Evolutionary conservation across 2,113 vertebrate genomes (phyloP).

Genomic region (Aspidoscelis tigris): DNA sequence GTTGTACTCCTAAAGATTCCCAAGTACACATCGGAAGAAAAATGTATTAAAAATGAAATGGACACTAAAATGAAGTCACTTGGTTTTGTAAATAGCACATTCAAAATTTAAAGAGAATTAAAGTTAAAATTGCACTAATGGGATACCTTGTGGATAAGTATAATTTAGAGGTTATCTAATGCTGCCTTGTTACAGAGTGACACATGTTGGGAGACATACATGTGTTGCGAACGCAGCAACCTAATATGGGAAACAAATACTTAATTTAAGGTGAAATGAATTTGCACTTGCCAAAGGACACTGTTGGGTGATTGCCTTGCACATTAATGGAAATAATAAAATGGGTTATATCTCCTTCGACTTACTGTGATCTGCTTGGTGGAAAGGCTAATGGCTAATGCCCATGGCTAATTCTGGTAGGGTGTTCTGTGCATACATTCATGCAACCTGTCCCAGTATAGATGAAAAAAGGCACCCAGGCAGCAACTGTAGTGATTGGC

Average conservation of each 20-base stretch:
- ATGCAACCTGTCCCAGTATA: too few relatives aligned
- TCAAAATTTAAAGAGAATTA: slow-evolving; percentile 55
- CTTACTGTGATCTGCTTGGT: background rate
- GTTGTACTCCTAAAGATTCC: slow-evolving; percentile 25
- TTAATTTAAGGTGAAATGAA: background rate
- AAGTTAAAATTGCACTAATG: slow-evolving; percentile 63
- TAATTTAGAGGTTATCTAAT: background rate
- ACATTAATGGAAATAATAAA: too few relatives aligned
- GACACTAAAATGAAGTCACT: slow-evolving; percentile 1
- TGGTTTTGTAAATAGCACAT: slow-evolving; percentile 49
- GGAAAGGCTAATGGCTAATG: background rate
- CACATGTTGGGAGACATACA: background rate
- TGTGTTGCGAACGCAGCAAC: background rate
- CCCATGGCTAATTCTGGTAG: too few relatives aligned
- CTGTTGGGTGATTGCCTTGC: background rate
- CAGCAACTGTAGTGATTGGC: too few relatives aligned
- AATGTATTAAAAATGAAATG: slow-evolving; percentile 12
- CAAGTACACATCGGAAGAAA: slow-evolving; percentile 28
- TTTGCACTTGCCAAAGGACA: background rate
- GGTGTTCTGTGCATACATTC: too few relatives aligned
- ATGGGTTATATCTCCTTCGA: background rate
- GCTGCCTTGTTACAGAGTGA: background rate
- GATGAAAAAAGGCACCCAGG: too few relatives aligned
- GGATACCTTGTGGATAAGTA: background rate
- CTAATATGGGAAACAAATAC: background rate